Conservation (phyloP, 1,140 invertebrate genomes). For the Bombus cullumanus region DNA sequence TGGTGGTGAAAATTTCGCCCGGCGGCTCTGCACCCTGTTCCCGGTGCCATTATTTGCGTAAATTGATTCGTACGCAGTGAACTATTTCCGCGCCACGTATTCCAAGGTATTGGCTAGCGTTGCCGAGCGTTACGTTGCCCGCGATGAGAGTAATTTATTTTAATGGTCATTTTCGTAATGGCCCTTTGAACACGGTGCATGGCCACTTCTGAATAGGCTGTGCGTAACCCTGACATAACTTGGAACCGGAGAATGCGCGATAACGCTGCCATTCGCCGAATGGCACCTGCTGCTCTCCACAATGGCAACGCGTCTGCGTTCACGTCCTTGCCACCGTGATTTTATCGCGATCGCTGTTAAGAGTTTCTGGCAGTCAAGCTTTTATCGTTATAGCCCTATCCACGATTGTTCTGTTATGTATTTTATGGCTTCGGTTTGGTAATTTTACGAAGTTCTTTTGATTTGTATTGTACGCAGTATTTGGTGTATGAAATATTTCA, state of each 20-base stretch:
- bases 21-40: background rate
- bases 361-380: background rate
- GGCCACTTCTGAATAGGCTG: slow-evolving; percentile 12
- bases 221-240: slow-evolving; percentile 16
- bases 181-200: slow-evolving; percentile 1
- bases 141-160: slow-evolving; percentile 28
- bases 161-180: slow-evolving; percentile 27
- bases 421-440: background rate
- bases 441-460: too few species aligned
- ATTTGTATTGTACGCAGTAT: too few species aligned
- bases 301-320: background rate
- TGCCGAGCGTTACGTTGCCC: background rate
- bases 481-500: too few species aligned
- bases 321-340: background rate
- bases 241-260: slow-evolving; percentile 8
- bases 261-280: slow-evolving; percentile 10
- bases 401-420: background rate
- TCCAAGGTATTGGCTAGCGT: slow-evolving; percentile 10
- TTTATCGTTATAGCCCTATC: background rate
- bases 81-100: slow-evolving; percentile 20
- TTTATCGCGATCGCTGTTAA: background rate
- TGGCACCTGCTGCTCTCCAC: background rate
- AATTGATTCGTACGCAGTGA: slow-evolving; percentile 11
- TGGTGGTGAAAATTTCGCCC: background rate
- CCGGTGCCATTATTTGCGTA: background rate